These are phyloP conservation scores for Lethrus apterus DNA, from an alignment of 1,140 invertebrate species.

Conservation along the genomic window DNA sequence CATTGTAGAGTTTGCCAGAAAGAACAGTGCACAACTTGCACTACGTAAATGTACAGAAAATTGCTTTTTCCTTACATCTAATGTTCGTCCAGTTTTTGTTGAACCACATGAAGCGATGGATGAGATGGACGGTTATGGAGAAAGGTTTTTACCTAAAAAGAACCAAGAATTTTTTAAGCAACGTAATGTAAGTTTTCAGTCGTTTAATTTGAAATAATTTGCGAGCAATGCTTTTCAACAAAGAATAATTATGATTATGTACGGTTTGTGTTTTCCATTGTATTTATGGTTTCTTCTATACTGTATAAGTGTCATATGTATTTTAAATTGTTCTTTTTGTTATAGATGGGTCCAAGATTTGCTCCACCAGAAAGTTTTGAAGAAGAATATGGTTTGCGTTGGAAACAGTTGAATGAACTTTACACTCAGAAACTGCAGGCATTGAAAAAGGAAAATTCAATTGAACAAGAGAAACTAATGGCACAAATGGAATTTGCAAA, in stretches of 20 bases:
- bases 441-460: slow-evolving; percentile 85
- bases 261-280: no score
- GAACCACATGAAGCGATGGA: slow-evolving; percentile 84
- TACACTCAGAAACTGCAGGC: slow-evolving; percentile 87
- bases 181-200: no score
- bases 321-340: no score
- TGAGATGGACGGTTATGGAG: slow-evolving; percentile 88
- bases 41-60: slow-evolving; percentile 83
- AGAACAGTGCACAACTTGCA: slow-evolving; percentile 79
- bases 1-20: slow-evolving; percentile 90
- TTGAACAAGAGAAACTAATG: slow-evolving; percentile 84
- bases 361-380: slow-evolving; percentile 85
- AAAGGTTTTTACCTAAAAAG: slow-evolving; percentile 81
- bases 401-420: slow-evolving; percentile 91
- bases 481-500: slow-evolving; percentile 92
- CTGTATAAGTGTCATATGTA: no score
- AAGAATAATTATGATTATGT: no score
- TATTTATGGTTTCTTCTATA: no score
- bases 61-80: slow-evolving; percentile 89
- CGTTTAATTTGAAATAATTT: no score
- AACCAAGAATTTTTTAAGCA: slow-evolving; percentile 74
- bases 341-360: slow-evolving; percentile 83
- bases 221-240: no score
- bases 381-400: slow-evolving; percentile 89
- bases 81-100: slow-evolving; percentile 80